Base-by-base conservation (phyloP, 2,113 vertebrate genomes). In the Vulpes lagopus region DNA sequence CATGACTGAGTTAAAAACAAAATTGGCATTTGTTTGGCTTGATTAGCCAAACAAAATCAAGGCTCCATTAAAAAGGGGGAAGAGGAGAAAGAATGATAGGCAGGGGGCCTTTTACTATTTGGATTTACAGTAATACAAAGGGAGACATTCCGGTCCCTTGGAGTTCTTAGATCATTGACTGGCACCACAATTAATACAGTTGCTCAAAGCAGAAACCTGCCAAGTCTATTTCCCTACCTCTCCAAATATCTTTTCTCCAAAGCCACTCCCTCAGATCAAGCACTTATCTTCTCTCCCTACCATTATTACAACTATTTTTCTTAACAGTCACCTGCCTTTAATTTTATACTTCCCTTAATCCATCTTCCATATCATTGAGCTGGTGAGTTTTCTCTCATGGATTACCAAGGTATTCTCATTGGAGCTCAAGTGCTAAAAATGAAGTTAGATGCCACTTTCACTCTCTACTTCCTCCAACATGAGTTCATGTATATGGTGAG, bases 11-110 rank as follows among this genome's bases (percentile, higher is more conserved):
- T 93, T 87, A 89, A 55, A 90, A 65, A 96, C 17, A 43, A 16
- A 93, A 1, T 17, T 87, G 16, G n/a, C 53, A 91, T 84, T 38
- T 69, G 16, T 57, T 43, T 43, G 43, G 43, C 43, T 43, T 43
- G 32, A 88, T 67, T 71, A 95, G 17, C 71, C 55, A 80, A 93
- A 62, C 27, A 87, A 97, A 96, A 81, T 64, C 74, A 94, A 84
- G 27, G 5, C n/a, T 74, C 73, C 25, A 4, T 27, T 38, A 71
- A 32, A 85, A 93, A 87, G 35, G 17, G 15, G 20, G 32, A 79
- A 64, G 38, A 20, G 17, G 32, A 84, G 51, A 62, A 84, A 51
- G 32, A 78, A 90, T 35, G 35, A 80, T 6, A 43, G 22, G 55
- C 11, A 17, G 12, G 27, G 25, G 43, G 7, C 0, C 43, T 91